Evolutionary conservation across 64 coral and sea anemone species (phyloP), one percentile per base, ranked within the genome.

Genomic region (Stichodactyla helianthus): DNA sequence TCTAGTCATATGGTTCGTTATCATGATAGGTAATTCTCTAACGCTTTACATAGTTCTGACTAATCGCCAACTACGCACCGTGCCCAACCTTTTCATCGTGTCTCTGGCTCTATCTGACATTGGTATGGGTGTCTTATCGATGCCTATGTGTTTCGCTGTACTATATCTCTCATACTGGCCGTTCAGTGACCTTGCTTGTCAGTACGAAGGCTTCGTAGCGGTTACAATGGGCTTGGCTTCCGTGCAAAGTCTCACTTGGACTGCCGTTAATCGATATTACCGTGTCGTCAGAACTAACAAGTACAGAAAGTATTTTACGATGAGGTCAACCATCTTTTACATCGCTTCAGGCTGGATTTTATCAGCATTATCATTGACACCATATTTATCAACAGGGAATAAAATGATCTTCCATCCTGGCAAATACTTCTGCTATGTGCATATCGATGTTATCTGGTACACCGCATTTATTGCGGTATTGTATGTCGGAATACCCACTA

Each of bases 61-160:
- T 7, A 89, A 89, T 23, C 60, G 88, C 17, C 81, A 59, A 6
- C 77, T 91, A 27, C 89, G 77, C 83, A 95, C 89, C 18, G 71
- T 88, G 12, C 81, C 93, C n/a, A 95, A 91, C 25, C 64, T 70
- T 19, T 74, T 95, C 62, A 71, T 95, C 23, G 82, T 85, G 10
- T 91, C 93, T 27, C 82, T 95, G 10, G 93, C 93, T 23, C 35
- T 95, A 26, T 88, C 93, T 1, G 93, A 95, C 74, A 59, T 95
- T 67, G 82, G 86, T 6, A 85, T 95, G 71, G 93, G 85, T 19
- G 59, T 59, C 6, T 19, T 84, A 6, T 91, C 86, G 4, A 79
- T 79, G 67, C 93, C 93, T 10, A 26, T 95, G 10, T 91, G 81
- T 77, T 60, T 91, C 27, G 71, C 71, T 8, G 82, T 88, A 6